Conservation (phyloP, 2,888 invertebrate genomes). For the Mythimna pallens region DNA sequence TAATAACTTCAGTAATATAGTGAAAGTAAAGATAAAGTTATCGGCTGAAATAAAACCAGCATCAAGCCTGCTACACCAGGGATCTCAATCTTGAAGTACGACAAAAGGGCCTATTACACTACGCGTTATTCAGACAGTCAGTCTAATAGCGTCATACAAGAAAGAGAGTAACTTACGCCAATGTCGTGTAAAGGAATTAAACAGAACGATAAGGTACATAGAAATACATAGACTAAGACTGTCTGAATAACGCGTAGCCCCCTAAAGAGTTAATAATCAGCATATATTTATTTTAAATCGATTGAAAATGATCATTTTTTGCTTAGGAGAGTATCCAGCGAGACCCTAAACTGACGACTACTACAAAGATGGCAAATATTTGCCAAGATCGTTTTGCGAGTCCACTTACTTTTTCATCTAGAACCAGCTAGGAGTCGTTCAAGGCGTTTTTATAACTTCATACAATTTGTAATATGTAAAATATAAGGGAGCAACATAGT, state of each 20-base stretch:
- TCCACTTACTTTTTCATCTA: neutral
- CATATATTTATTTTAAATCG: neutral
- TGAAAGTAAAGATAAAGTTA: no score
- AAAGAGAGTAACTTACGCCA: no score
- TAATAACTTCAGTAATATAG: no score
- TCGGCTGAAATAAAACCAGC: no score
- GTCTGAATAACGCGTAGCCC: no score
- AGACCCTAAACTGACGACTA: neutral
- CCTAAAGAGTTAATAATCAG: neutral
- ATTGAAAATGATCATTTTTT: neutral
- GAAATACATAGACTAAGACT: no score
- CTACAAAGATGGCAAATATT: neutral
- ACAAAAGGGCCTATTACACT: neutral
- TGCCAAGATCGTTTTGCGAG: constrained; percentile 1
- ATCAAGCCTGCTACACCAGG: neutral
- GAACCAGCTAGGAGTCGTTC: neutral
- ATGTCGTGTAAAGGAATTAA: no score
- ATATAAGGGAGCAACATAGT: constrained; percentile 17
- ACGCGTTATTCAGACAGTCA: no score
- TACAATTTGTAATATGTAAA: constrained; percentile 30
- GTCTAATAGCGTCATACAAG: no score
- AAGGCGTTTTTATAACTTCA: constrained; percentile 16
- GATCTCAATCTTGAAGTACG: neutral
- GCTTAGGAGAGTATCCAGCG: neutral
- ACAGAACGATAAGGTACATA: no score